Base-by-base conservation (phyloP, 30 jellyfish, hydroid and myxozoan species). In the Aurelia sp. region DNA sequence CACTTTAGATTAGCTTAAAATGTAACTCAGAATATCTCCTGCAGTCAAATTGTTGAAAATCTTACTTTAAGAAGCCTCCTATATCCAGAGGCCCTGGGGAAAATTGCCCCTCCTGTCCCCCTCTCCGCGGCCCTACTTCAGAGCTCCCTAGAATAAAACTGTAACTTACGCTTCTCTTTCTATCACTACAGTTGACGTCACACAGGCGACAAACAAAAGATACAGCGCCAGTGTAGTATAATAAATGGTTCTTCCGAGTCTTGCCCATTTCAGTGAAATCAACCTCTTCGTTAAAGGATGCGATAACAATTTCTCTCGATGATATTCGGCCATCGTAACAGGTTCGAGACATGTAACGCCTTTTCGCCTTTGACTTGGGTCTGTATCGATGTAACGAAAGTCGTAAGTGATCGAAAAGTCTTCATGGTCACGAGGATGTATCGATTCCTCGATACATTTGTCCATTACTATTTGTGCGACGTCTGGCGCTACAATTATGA, bases 381-480 rank as follows among this genome's bases (percentile, higher is more conserved):
- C 86, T 22, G 59, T 51, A 62, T 94, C 96, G 63, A 94, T 72
- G 77, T 81, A 94, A 10, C 90, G 81, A 66, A 94, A 88, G 55
- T 84, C 91, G 55, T 88, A 94, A 22, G 92, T 88, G 48, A 94
- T 81, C 59, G 63, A 18, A 88, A 55, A 84, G 17, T 82, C 96
- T 10, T 38, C 51, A 65, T 84, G 95, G 16, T 73, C 71, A 8
- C 72, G 65, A 16, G 89, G 51, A 22, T 84, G 93, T 47, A 81
- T 83, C 11, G 98, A 81, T 31, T 94, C 80, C 24, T 41, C 67
- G 18, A 94, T 71, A 76, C 98, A 88, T 38, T 78, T 76, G 30
- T 89, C 83, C 52, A 94, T 85, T 9, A 89, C 98, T 12, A 75
- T 84, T 75, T 88, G 94, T 2, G 98, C 98, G 31, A 89, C 95